phyloP scores from a whole-genome alignment of 64 coral and sea anemone genomes.

The Dendronephthya gigantea region DNA sequence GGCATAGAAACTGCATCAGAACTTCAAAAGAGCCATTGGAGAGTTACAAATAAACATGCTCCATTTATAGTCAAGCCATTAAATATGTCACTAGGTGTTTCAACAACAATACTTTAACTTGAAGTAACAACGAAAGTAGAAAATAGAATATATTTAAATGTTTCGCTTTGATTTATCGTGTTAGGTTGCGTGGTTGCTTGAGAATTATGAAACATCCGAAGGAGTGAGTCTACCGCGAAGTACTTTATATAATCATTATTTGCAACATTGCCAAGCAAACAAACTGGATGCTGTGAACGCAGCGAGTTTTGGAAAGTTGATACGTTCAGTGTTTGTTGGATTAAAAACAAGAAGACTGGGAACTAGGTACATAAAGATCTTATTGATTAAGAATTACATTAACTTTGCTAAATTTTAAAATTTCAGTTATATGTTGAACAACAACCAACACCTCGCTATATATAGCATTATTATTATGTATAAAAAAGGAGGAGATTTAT shows the following conservation, averaged over 20 bases:
- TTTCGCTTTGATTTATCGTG: neutral
- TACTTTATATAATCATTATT: slow-evolving; percentile 86
- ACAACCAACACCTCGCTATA: no score
- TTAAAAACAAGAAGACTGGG: slow-evolving; percentile 83
- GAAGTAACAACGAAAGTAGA: no score
- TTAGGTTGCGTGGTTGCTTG: slow-evolving; percentile 87
- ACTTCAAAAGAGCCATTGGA: no score
- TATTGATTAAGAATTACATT: neutral
- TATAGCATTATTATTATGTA: no score
- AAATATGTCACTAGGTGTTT: no score
- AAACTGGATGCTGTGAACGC: slow-evolving; percentile 97
- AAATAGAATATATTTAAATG: neutral
- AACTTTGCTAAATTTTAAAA: no score
- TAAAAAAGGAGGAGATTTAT: no score
- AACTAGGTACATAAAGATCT: slow-evolving; percentile 49
- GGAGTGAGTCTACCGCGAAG: slow-evolving; percentile 86
- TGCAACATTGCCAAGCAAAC: slow-evolving; percentile 81
- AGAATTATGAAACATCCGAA: slow-evolving; percentile 98
- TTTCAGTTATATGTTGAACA: neutral
- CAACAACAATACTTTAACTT: no score
- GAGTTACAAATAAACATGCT: no score
- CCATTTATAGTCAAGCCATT: no score
- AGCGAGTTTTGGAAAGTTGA: slow-evolving; percentile 97
- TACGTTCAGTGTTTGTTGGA: slow-evolving; percentile 92
- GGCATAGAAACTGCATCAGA: no score